phyloP scores from a whole-genome alignment of 2,888 invertebrate genomes.

The Drosophila meridionalis region DNA sequence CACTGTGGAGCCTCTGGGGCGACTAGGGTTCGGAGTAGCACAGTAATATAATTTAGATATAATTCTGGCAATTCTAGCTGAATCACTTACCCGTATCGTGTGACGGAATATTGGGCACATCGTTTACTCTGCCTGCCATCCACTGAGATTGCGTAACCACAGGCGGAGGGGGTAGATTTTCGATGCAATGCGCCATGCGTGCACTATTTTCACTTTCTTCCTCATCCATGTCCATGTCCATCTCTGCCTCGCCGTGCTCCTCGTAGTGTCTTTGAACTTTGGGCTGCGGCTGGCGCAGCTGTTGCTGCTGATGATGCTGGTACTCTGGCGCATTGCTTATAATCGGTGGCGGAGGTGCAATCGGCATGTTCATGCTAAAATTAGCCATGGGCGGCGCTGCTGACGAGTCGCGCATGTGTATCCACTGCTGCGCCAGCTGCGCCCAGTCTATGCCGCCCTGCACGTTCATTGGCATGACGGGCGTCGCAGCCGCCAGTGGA shows the following conservation, averaged over 20 bases:
- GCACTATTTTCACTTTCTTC: slow-evolving; percentile 84
- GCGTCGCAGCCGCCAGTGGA: slow-evolving; percentile 19
- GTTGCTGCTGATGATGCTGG: slow-evolving; percentile 26
- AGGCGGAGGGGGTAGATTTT: slow-evolving; percentile 51
- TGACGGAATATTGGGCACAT: slow-evolving; percentile 14
- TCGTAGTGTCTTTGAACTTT: slow-evolving; percentile 70
- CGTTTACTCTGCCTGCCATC: slow-evolving; percentile 27
- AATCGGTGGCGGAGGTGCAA: slow-evolving; percentile 87
- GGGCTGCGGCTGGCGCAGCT: slow-evolving; percentile 4
- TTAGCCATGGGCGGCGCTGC: slow-evolving; percentile 41
- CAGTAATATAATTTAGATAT: too few species aligned
- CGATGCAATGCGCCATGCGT: slow-evolving; percentile 24
- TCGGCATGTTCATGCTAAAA: slow-evolving; percentile 85
- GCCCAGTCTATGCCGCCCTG: slow-evolving; percentile 96
- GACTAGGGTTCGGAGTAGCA: slow-evolving; percentile 4
- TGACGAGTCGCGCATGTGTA: slow-evolving; percentile 92
- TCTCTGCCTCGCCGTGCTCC: slow-evolving; percentile 94
- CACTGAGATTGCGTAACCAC: slow-evolving; percentile 68
- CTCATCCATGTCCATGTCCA: slow-evolving; percentile 92
- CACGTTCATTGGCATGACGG: slow-evolving; percentile 59
- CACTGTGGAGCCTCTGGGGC: slow-evolving; percentile 54
- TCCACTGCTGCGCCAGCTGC: slow-evolving; percentile 98
- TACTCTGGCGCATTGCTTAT: slow-evolving; percentile 64
- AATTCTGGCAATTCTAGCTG: neutral
- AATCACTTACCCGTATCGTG: slow-evolving; percentile 43